phyloP scores from a whole-genome alignment of 1,140 invertebrate genomes.

The Drosophila persimilis region DNA sequence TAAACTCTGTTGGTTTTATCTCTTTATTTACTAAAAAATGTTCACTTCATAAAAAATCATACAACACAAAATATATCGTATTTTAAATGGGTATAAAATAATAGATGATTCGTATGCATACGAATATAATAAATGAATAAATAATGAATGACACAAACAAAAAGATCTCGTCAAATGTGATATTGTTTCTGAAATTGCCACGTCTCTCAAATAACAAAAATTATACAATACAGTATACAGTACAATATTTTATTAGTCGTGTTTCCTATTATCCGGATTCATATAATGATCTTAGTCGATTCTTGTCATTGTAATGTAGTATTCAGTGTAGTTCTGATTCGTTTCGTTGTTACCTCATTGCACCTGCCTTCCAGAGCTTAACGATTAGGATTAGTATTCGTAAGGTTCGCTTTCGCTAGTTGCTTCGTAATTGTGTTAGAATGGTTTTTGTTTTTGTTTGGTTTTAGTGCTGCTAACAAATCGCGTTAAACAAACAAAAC shows the following conservation, averaged over 20 bases:
- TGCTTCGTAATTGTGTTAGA: slow-evolving; percentile 67
- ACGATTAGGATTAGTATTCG: slow-evolving; percentile 61
- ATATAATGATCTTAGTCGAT: slow-evolving; percentile 61
- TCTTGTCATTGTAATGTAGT: slow-evolving; percentile 24
- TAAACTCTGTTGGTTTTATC: slow-evolving; percentile 24
- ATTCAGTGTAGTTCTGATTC: slow-evolving; percentile 52
- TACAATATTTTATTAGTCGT: slow-evolving; percentile 61
- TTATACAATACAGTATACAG: slow-evolving; percentile 21
- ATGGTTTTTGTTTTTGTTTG: slow-evolving; percentile 33
- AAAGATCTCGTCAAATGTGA: slow-evolving; percentile 45
- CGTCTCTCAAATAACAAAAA: slow-evolving; percentile 51
- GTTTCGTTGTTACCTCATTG: slow-evolving; percentile 77
- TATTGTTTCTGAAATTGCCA: slow-evolving; percentile 29
- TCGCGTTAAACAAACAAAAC: slow-evolving; percentile 68
- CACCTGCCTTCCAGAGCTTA: slow-evolving; percentile 52
- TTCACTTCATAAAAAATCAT: slow-evolving; percentile 77
- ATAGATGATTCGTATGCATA: slow-evolving; percentile 75
- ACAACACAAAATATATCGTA: slow-evolving; percentile 75
- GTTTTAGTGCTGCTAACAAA: slow-evolving; percentile 75
- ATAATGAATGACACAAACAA: slow-evolving; percentile 58
- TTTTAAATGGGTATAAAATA: slow-evolving; percentile 58
- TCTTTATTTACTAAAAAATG: slow-evolving; percentile 76
- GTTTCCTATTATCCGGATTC: slow-evolving; percentile 78
- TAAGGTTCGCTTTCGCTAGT: slow-evolving; percentile 64
- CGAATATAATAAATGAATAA: slow-evolving; percentile 62